Conservation (phyloP, 1,140 invertebrate species). For the Drosophila albomicans region DNA sequence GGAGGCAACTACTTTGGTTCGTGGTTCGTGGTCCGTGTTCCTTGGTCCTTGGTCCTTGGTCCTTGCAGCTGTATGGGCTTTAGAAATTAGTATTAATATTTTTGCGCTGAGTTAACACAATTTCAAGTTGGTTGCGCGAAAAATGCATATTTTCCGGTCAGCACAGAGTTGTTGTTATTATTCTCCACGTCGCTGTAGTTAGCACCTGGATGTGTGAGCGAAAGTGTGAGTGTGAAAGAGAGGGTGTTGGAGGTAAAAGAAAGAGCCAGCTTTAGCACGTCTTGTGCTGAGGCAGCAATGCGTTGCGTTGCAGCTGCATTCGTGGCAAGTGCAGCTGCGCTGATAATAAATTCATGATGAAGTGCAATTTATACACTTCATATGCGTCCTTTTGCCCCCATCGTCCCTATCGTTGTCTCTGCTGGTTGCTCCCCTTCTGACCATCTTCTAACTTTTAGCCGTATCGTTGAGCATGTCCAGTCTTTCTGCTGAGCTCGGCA, state of each 20-base stretch:
- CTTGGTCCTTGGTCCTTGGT: slow-evolving; percentile 20
- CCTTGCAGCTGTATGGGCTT: slow-evolving; percentile 38
- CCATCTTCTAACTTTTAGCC: not conserved
- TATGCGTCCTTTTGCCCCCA: slow-evolving; percentile 51
- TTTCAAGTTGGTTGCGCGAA: slow-evolving; percentile 79
- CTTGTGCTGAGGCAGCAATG: slow-evolving; percentile 74
- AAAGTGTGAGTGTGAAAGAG: slow-evolving; percentile 17
- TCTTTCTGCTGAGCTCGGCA: slow-evolving; percentile 63
- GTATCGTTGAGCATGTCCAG: slow-evolving; percentile 28
- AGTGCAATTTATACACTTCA: slow-evolving; percentile 82
- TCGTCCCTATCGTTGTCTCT: not conserved
- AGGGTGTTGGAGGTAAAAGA: slow-evolving; percentile 33
- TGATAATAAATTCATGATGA: slow-evolving; percentile 83
- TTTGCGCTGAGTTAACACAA: slow-evolving; percentile 76
- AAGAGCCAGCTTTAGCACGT: slow-evolving; percentile 55
- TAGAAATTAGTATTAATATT: slow-evolving; percentile 81
- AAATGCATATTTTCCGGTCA: slow-evolving; percentile 69
- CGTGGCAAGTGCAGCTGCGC: slow-evolving; percentile 75
- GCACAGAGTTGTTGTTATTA: slow-evolving; percentile 33
- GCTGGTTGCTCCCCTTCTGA: not conserved
- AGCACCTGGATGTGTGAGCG: slow-evolving; percentile 46
- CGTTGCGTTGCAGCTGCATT: slow-evolving; percentile 57
- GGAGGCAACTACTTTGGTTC: not conserved
- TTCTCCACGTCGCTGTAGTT: slow-evolving; percentile 26
- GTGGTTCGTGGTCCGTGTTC: not conserved